Evolutionary conservation across 1,140 invertebrate species (phyloP), one percentile per base, ranked within the genome.

Genomic region (Neomicropteryx cornuta): DNA sequence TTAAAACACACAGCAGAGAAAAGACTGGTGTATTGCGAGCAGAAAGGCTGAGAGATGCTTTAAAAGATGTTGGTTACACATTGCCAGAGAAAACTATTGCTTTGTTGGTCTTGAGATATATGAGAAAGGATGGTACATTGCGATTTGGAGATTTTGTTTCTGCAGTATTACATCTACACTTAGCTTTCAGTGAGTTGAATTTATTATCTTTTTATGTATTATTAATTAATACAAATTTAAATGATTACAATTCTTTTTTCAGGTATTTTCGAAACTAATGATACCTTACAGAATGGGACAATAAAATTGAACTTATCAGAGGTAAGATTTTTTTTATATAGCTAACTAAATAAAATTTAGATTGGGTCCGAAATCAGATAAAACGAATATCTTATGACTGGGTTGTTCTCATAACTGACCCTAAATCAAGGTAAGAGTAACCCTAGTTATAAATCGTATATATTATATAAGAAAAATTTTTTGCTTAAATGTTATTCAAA

Each of bases 81-180:
- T 64, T 91, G 22, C 88, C 81, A 46, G 85, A 83, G 14, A 82
- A 87, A 37, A 83, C 87, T 30, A 61, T 91, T 42, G 83, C 85
- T 3, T 73, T 87, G 23, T 66, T 94, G 13, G 80, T 91, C 31
- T 66, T 92, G 36, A 71, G 86, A 42, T 92, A 91, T 49, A 93
- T 93, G 83, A 76, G 88, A 40, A 93, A 92, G 62, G 89, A 95
- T 58, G 88, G 89, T 30, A 92, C 88, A 24, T 66, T 94, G n/a
- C 66, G 89, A 49, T 90, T 94, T 54, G 89, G 89, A 13, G 89
- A 95, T 60, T 94, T 91, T 56, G 88, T 93, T 1, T 87, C 83
- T 4, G 84, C 87, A 22, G 84, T 94, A 53, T 70, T 94, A 43
- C 87, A 91, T 54, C 67, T 95, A 20, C 87, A 83, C 40, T 77